Percentiles rank a stretch among this genome's conserved stretches.
Evolutionary conservation across 2,113 vertebrate genomes (phyloP).

Genomic region (Conger conger): DNA sequence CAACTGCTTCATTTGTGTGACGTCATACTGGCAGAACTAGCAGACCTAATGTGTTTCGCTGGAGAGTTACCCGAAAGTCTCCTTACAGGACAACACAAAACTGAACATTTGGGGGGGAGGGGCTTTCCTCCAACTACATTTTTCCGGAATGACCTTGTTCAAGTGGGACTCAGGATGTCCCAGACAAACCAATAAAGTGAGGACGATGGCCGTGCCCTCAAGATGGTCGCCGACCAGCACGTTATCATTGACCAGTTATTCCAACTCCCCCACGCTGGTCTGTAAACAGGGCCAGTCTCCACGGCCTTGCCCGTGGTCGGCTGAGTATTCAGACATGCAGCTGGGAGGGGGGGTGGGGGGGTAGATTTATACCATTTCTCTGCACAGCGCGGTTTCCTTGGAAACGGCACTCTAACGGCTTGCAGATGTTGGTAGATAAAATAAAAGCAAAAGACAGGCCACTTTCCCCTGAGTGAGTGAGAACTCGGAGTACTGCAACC

Average conservation of each 20-base stretch:
- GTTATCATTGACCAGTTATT: background rate
- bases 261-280: background rate
- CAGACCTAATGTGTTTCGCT: background rate
- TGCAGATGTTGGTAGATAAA: slow-evolving; percentile 38
- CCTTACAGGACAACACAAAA: background rate
- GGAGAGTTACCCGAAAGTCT: background rate
- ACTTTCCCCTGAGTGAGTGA: background rate
- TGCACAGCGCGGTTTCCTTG: slow-evolving; percentile 20
- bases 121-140: background rate
- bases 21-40: background rate
- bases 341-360: background rate
- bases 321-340: slow-evolving; percentile 28
- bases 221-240: background rate
- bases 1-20: background rate
- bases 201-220: background rate
- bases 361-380: slow-evolving; percentile 25
- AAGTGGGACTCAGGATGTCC: background rate
- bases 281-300: background rate
- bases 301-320: slow-evolving; percentile 19
- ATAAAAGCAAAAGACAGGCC: slow-evolving; percentile 10
- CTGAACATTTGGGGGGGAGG: background rate
- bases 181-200: background rate
- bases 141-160: background rate
- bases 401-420: slow-evolving; percentile 31
- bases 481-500: background rate